Conservation (phyloP, 2,797 vertebrate species). For the Sebastes hopkinsi region DNA sequence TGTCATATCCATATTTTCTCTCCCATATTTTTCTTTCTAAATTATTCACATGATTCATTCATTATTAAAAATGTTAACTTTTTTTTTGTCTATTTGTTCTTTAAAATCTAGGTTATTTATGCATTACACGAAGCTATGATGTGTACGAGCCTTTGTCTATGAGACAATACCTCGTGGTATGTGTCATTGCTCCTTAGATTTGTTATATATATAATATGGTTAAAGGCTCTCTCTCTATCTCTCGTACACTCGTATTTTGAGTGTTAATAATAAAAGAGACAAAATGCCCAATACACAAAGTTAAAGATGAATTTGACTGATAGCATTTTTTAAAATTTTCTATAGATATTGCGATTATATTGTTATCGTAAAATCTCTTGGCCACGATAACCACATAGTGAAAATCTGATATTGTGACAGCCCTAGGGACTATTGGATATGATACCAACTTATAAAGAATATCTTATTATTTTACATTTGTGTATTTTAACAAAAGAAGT, state of each 20-base stretch:
- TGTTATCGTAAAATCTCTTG: too few relatives aligned
- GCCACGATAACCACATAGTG: too few relatives aligned
- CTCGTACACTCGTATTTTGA: too few relatives aligned
- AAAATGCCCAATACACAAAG: too few relatives aligned
- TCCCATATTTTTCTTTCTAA: neutral
- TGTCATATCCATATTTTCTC: neutral
- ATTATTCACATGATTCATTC: neutral
- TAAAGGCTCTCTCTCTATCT: too few relatives aligned
- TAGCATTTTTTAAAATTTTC: too few relatives aligned
- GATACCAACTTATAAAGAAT: neutral
- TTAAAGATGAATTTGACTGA: too few relatives aligned
- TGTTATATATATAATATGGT: neutral
- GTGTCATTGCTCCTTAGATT: neutral
- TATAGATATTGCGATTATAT: too few relatives aligned
- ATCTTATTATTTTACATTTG: neutral
- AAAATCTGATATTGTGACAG: too few relatives aligned
- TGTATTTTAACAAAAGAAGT: neutral
- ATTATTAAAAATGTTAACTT: neutral
- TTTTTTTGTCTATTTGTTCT: neutral
- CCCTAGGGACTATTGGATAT: neutral
- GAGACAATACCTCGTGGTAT: neutral
- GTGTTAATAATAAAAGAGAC: too few relatives aligned
- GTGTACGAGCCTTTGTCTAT: neutral
- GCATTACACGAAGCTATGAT: neutral
- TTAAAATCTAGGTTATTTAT: neutral